Conservation (phyloP, 2,797 vertebrate genomes). For the Catharus ustulatus region DNA sequence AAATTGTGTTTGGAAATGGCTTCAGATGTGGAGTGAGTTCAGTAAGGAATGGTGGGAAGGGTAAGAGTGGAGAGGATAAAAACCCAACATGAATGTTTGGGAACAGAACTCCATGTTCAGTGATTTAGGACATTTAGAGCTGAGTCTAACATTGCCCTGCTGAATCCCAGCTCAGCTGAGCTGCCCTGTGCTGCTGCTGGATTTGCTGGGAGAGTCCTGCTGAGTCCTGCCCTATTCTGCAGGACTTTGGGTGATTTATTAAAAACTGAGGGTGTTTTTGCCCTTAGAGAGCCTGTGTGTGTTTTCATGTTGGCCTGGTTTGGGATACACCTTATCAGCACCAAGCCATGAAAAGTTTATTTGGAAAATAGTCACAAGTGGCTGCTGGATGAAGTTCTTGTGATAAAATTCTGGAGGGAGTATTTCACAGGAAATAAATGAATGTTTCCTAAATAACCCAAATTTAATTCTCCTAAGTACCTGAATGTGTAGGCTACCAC, state of each 20-base stretch:
- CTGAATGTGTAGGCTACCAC: neutral
- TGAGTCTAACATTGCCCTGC: neutral
- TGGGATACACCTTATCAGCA: neutral
- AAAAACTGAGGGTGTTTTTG: neutral
- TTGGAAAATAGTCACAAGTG: neutral
- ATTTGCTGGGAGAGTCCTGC: neutral
- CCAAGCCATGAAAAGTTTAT: neutral
- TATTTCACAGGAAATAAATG: neutral
- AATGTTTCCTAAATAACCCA: neutral
- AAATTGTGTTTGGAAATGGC: neutral
- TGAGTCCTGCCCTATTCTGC: neutral
- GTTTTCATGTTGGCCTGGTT: neutral
- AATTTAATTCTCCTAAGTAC: neutral
- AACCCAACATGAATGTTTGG: neutral
- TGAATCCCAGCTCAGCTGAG: neutral
- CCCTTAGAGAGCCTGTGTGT: neutral
- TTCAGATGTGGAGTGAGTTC: neutral
- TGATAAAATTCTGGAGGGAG: neutral
- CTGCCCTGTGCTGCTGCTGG: neutral
- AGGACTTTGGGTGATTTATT: neutral
- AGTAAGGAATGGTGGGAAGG: neutral
- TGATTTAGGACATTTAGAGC: neutral
- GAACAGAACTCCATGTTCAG: neutral
- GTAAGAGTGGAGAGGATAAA: neutral
- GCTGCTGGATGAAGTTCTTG: neutral